Evolutionary conservation across 2,888 invertebrate genomes (phyloP).

Genomic region (Meghimatium bilineatum): DNA sequence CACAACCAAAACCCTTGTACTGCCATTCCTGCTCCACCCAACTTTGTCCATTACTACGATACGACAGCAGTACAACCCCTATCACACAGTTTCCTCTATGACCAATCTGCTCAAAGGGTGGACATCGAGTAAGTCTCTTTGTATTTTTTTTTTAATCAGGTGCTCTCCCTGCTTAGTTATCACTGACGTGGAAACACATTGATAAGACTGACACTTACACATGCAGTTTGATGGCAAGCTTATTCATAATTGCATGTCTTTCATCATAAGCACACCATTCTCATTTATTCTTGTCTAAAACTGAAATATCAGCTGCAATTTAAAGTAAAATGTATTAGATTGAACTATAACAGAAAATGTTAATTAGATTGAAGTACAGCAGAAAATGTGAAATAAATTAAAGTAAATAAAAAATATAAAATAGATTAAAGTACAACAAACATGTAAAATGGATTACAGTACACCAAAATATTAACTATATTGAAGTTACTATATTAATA

Average conservation of each 20-base stretch:
- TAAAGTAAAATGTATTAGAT: too few relatives aligned
- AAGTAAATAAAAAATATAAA: too few relatives aligned
- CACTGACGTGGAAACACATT: not conserved
- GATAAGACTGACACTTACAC: not conserved
- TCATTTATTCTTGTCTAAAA: not conserved
- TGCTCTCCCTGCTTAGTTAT: constrained; percentile 30
- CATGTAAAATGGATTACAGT: not conserved
- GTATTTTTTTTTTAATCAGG: constrained; percentile 13
- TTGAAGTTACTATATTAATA: too few relatives aligned
- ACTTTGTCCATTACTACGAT: not conserved
- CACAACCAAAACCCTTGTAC: constrained; percentile 1
- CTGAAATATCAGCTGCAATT: too few relatives aligned
- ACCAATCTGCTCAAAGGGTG: constrained; percentile 88
- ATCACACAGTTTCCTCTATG: constrained; percentile 90
- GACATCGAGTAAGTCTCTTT: constrained; percentile 81
- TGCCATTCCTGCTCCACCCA: constrained; percentile 10
- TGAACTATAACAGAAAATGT: too few relatives aligned
- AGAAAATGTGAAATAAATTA: too few relatives aligned
- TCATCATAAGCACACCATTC: not conserved
- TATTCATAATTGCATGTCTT: not conserved
- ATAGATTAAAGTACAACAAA: not conserved
- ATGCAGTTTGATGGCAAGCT: not conserved
- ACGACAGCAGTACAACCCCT: constrained; percentile 80
- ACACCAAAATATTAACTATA: too few relatives aligned
- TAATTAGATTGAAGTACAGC: too few relatives aligned